These are phyloP conservation scores for Protaetia brevitarsis DNA, from an alignment of 1,140 invertebrate species.

Conservation along the genomic window DNA sequence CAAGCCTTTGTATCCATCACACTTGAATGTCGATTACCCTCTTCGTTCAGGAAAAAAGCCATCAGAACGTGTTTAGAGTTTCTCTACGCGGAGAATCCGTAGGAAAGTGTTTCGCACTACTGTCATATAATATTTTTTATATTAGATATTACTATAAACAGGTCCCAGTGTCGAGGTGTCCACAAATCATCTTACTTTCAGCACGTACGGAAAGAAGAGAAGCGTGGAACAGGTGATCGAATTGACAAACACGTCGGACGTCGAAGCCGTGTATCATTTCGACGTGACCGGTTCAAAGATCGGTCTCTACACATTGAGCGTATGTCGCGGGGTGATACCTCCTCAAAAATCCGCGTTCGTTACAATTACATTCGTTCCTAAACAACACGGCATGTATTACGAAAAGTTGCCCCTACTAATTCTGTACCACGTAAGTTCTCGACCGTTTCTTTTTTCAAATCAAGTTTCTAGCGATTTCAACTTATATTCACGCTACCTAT, in stretches of 20 bases:
- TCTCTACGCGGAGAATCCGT: slow-evolving; percentile 28
- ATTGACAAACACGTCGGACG: slow-evolving; percentile 23
- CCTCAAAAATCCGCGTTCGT: slow-evolving; percentile 25
- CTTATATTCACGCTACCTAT: background rate
- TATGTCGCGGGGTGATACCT: slow-evolving; percentile 10
- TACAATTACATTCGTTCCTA: slow-evolving; percentile 32
- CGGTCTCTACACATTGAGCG: slow-evolving; percentile 25
- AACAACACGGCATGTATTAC: slow-evolving; percentile 26
- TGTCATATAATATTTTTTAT: background rate
- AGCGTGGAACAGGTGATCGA: slow-evolving; percentile 25
- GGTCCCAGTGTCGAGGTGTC: slow-evolving; percentile 31
- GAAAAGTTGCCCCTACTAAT: slow-evolving; percentile 31
- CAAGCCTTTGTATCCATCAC: slow-evolving; percentile 27
- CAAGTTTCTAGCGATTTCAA: too few relatives aligned
- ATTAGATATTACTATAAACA: background rate
- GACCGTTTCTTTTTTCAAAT: background rate
- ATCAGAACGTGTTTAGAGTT: slow-evolving; percentile 27
- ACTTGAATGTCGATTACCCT: slow-evolving; percentile 32
- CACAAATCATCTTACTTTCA: slow-evolving; percentile 24
- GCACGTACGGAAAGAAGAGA: background rate
- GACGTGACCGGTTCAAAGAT: slow-evolving; percentile 22
- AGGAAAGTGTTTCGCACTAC: slow-evolving; percentile 25
- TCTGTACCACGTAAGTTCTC: slow-evolving; percentile 33
- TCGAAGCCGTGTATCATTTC: slow-evolving; percentile 24
- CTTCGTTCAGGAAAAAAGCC: slow-evolving; percentile 26